Evolutionary conservation across 2,113 vertebrate species (phyloP).

Genomic region (Gallinago jamesoni): DNA sequence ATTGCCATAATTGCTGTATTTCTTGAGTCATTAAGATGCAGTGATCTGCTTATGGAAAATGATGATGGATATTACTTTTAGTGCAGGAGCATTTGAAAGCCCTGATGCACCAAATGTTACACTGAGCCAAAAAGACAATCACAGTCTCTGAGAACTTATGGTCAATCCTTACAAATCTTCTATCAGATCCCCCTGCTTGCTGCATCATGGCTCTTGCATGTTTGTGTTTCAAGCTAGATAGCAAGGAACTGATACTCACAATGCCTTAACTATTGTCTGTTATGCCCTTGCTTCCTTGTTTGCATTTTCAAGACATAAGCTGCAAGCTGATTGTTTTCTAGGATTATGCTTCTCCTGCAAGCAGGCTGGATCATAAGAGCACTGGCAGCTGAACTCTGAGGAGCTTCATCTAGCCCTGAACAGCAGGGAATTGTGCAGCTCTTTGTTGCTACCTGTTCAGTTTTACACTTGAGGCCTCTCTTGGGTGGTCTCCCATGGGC

Average conservation of each 20-base stretch:
- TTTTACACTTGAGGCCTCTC: not conserved
- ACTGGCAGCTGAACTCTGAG: not conserved
- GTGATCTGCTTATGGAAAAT: not conserved
- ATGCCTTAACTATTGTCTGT: not conserved
- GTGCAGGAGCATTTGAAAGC: not conserved
- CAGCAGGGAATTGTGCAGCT: not conserved
- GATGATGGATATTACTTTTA: not conserved
- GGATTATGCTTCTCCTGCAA: not conserved
- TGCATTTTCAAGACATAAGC: not conserved
- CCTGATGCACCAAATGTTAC: not conserved
- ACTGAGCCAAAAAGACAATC: not conserved
- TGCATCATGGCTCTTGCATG: not conserved
- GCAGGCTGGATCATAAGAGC: not conserved
- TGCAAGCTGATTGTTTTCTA: not conserved
- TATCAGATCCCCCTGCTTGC: not conserved
- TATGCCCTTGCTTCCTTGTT: not conserved
- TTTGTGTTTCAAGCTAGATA: not conserved
- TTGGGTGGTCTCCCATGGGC: not conserved
- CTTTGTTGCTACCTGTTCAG: not conserved
- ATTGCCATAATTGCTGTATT: not conserved
- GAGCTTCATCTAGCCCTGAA: not conserved
- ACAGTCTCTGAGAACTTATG: accelerated
- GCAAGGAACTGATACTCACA: not conserved
- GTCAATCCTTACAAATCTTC: not conserved
- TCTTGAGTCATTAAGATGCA: not conserved